Conservation (phyloP, 64 coral and sea anemone species). For the Astreopora myriophthalma region DNA sequence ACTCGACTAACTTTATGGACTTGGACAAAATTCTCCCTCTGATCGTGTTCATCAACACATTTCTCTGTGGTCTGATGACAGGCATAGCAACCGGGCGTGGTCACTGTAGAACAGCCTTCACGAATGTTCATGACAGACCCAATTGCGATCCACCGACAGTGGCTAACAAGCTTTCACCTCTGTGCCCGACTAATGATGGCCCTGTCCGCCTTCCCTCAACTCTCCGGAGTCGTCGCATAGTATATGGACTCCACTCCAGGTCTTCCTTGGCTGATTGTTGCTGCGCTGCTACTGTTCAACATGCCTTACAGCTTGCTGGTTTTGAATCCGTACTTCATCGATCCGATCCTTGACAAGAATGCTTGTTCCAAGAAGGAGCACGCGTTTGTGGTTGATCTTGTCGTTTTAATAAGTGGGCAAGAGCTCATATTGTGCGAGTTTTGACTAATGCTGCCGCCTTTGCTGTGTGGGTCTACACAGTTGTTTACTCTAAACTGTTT, state of each 20-base stretch:
- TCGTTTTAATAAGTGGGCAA: slow-evolving; percentile 62
- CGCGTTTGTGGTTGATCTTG: not conserved
- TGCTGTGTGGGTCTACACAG: not conserved
- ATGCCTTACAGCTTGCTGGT: slow-evolving; percentile 42
- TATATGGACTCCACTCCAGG: slow-evolving; percentile 4
- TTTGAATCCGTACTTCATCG: slow-evolving; percentile 52
- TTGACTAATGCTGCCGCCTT: slow-evolving; percentile 3
- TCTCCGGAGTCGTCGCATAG: not conserved
- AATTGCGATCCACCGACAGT: slow-evolving; percentile 8
- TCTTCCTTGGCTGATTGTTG: slow-evolving; percentile 56
- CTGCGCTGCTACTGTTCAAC: slow-evolving; percentile 18
- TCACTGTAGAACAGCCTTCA: slow-evolving; percentile 4
- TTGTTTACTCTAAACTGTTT: not conserved
- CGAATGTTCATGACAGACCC: slow-evolving; percentile 25
- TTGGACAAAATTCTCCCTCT: not conserved
- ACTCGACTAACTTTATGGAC: not conserved
- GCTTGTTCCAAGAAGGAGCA: slow-evolving; percentile 44
- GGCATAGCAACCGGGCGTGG: not conserved
- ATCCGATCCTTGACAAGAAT: slow-evolving; percentile 40
- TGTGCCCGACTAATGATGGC: not conserved
- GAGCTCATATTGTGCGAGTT: slow-evolving; percentile 23
- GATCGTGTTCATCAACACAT: not conserved
- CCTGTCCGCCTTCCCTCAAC: not conserved
- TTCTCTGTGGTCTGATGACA: slow-evolving; percentile 2
- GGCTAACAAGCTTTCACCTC: slow-evolving; percentile 22